Base-by-base conservation (phyloP, 2,888 invertebrate species). In the Taphrorychus bicolor region DNA sequence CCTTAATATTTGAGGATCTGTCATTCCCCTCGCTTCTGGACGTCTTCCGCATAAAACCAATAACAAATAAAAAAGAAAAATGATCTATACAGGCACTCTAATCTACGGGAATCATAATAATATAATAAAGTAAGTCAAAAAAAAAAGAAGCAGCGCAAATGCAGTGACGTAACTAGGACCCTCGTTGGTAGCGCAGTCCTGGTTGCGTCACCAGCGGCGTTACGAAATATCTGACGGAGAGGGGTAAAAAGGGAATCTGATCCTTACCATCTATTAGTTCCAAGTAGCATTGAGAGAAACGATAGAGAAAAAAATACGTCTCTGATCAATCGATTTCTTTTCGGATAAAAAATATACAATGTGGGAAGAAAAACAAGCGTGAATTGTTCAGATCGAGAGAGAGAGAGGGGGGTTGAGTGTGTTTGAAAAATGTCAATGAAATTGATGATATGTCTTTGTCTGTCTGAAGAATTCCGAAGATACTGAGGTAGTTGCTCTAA, bases 181-280 rank as follows among this genome's bases (percentile, higher is more conserved):
- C 11, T 7, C 32, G 11, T 7, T 32, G 32, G 14, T 45, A 14
- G 17, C 14, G 9, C 14, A 41, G 16, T 22, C 42, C 57, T 19
- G 41, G 42, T 7, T 59, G 19, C 59, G 59, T 23, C 59, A 45
- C 5, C 17, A 22, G n/a, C 57, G 57, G 40, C 17, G 18, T 42
- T 54, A 40, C 16, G 40, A 16, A 11, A 24, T 57, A 23, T 59
- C 48, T 48, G 49, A 57, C 54, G 51, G 51, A 11, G 32, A 61
- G 58, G 53, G 59, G n/a, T n/a, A n/a, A 71, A 73, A 75, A 71
- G 51, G 72, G 76, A 80, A 82, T 78, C 77, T 80, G 81, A 82
- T 82, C 76, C 83, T 83, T 83, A 83, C 83, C 83, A 82, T 83
- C 83, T 83, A 79, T 74, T 60, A 17, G 75, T 77, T 81, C 81